Base-by-base conservation (phyloP, 2,113 vertebrate species). In the Trogon melanurus region DNA sequence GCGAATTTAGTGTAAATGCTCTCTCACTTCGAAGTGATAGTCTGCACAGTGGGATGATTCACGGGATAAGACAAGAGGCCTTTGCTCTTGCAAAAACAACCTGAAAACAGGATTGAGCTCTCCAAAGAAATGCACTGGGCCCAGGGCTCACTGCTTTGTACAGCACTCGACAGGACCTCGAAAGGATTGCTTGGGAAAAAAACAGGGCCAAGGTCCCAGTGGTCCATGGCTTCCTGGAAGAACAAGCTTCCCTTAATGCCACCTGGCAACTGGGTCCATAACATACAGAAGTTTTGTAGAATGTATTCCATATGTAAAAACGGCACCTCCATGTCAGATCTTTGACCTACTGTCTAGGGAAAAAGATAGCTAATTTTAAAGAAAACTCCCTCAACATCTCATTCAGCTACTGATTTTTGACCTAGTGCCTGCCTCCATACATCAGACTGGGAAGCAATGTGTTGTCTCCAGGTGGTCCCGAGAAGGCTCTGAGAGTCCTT, bases 371-470 rank as follows among this genome's bases (percentile, higher is more conserved):
- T 78, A 30, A 41, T 41, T 71, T 78, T 80, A 78, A 83, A 66
- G 9, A 57, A 72, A 50, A 56, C 50, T 85, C 23, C 23, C 23
- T 85, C n/a, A 27, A 17, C 3, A 11, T 70, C 25, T 22, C 12
- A 6, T 51, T 71, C 61, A 78, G 32, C 47, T 60, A 38, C n/a
- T 66, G 11, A 1, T 41, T 79, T 89, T 72, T 81, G 9, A 44
- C 74, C 41, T 30, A 32, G 36, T 38, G 21, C 25, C 45, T 62
- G 41, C 14, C 34, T 54, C 30, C 5, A 1, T 78, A 17, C 17
- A 32, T 44, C 0, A 0, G 14, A 32, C 38, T 2, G 2, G 14
- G 41, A 71, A 86, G 56, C 15, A 66, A 36, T 0, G 0, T 79
- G n/a, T 66, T 83, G 32, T 26, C 47, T 91, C 71, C 71, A 83